Conservation (phyloP, 2,113 vertebrate species). For the Zosterops pallidus region DNA sequence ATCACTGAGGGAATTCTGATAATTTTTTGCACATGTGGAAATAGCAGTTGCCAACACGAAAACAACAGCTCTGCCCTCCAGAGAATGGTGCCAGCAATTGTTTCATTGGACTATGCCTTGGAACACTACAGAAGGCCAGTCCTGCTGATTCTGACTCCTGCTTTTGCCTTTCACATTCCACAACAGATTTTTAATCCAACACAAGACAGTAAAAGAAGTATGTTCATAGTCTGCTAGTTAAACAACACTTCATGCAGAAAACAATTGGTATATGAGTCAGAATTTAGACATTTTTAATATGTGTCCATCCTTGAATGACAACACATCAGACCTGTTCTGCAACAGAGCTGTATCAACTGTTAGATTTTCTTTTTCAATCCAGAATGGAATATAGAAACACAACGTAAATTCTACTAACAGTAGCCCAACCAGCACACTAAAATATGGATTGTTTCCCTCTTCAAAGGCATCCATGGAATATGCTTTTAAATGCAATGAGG, state of each 20-base stretch:
- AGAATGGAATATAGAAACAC: background rate
- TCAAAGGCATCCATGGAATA: background rate
- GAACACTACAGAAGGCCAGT: background rate
- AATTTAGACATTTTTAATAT: background rate
- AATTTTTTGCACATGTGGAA: background rate
- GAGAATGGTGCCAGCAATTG: background rate
- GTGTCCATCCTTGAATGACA: background rate
- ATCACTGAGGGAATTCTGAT: background rate
- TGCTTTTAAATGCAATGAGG: background rate
- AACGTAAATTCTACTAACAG: background rate
- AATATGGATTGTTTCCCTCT: background rate
- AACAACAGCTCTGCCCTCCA: background rate
- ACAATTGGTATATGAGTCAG: background rate
- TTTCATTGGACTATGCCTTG: background rate
- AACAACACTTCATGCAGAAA: background rate
- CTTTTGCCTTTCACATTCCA: background rate
- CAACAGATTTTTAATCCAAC: background rate
- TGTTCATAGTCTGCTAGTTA: background rate
- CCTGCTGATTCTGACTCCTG: background rate
- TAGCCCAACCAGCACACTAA: background rate
- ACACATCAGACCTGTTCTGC: background rate
- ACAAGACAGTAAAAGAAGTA: background rate
- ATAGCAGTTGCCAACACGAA: background rate
- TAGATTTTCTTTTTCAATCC: background rate
- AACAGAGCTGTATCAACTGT: background rate